Evolutionary conservation across 1,140 invertebrate genomes (phyloP).

Genomic region (Tribolium madens): DNA sequence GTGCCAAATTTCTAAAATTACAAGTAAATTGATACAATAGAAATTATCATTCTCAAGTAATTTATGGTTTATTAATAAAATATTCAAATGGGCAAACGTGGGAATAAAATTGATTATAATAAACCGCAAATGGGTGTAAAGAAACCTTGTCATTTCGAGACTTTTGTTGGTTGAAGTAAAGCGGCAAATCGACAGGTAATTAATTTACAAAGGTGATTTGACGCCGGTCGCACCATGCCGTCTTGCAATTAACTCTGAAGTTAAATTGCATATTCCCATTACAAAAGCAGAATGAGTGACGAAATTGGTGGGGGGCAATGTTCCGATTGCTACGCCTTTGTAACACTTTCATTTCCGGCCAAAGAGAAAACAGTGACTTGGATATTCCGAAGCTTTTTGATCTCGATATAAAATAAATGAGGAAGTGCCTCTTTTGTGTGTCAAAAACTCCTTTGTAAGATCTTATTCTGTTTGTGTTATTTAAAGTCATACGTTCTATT

Average conservation of each 20-base stretch:
- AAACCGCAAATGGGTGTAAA: neutral
- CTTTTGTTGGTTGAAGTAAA: neutral
- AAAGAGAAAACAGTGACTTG: slow-evolving; percentile 43
- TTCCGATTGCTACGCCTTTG: slow-evolving; percentile 53
- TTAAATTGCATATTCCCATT: slow-evolving; percentile 56
- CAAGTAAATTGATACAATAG: no score
- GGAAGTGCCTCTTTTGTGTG: slow-evolving; percentile 27
- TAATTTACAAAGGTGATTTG: slow-evolving; percentile 46
- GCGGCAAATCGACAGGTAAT: slow-evolving; percentile 50
- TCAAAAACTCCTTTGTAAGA: slow-evolving; percentile 8
- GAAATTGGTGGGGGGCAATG: slow-evolving; percentile 47
- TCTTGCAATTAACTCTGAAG: slow-evolving; percentile 52
- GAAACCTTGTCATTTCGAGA: neutral
- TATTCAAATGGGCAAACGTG: neutral
- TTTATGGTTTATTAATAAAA: neutral
- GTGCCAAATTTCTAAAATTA: no score
- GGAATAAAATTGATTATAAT: neutral
- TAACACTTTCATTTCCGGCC: slow-evolving; percentile 57
- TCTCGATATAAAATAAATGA: slow-evolving; percentile 36
- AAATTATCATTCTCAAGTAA: no score
- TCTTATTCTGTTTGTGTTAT: slow-evolving; percentile 31
- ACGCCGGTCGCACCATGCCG: slow-evolving; percentile 41
- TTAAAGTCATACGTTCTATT: slow-evolving; percentile 15
- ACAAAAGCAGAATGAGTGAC: slow-evolving; percentile 49
- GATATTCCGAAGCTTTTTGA: slow-evolving; percentile 45